Base-by-base conservation (phyloP, 2,888 invertebrate species). In the Nomada fabriciana region DNA sequence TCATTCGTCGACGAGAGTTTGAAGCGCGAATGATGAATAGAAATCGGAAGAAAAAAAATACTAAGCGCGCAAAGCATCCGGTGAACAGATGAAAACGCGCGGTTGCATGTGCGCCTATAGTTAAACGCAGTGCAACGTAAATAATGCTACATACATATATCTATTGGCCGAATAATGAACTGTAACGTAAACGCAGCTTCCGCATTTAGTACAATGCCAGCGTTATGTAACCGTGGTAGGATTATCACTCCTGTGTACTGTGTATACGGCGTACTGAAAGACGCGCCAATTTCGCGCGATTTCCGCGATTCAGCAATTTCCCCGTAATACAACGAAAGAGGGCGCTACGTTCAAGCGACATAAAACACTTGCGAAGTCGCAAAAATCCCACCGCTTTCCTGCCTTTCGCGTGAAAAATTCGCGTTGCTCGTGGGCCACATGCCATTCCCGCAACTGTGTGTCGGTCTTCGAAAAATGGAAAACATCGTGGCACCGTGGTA, bases 231-330 rank as follows among this genome's bases (percentile, higher is more conserved):
- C 64, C 63, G 67, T 15, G 23, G 50, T 53, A 70, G 67, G 67
- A 55, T 80, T 71, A 71, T 79, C 80, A 29, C 0, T 1, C 10
- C 60, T 11, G 50, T 4, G 47, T n/a, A n/a, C 29, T 29, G 61
- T 36, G 36, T 29, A 29, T 29, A 29, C 29, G 29, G 29, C 7
- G 29, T 36, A 36, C 36, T 36, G 72, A 79, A 80, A 80, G 15
- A 79, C 72, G 72, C 80, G 80, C 36, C 71, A 79, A 80, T 67
- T 78, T 55, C 79, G 25, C 65, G 29, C 60, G 70, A 55, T 65
- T 71, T 60, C 25, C 65, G 52, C 55, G 50, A 52, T 11, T 25
- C 52, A 25, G 3, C 11, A 10, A 7, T 47, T 5, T 25, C 4
- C 25, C 10, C 18, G 52, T n/a, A 3, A 52, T 36, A 11, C 10